These are phyloP conservation scores for Capromys pilorides DNA, from an alignment of 2,797 vertebrate species.

Conservation along the genomic window DNA sequence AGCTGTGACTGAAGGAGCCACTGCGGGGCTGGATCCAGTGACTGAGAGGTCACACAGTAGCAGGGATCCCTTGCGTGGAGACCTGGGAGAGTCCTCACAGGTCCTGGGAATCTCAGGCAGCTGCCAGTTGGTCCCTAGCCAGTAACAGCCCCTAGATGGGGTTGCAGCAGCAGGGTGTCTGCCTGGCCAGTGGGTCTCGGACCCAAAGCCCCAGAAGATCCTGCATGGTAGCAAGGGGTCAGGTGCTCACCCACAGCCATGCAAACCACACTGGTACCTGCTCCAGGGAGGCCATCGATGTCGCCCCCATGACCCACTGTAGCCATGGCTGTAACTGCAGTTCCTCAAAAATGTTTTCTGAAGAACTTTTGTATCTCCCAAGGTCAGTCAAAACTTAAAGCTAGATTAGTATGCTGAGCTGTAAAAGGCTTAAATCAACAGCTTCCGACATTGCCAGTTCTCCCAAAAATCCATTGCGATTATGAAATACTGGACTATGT, in stretches of 20 bases:
- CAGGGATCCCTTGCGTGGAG: neutral
- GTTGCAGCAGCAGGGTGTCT: neutral
- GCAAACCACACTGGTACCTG: neutral
- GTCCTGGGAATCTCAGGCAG: constrained; percentile 10
- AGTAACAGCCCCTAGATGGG: neutral
- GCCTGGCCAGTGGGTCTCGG: neutral
- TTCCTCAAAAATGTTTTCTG: neutral
- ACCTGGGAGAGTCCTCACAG: neutral
- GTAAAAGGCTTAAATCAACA: too few species aligned
- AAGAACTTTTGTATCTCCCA: too few species aligned
- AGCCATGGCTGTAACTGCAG: neutral
- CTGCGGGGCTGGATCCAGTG: neutral
- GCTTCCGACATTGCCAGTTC: too few species aligned
- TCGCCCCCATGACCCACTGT: neutral
- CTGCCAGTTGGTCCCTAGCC: neutral
- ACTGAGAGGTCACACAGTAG: neutral
- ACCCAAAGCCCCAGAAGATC: neutral
- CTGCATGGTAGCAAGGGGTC: neutral
- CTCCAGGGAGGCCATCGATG: neutral
- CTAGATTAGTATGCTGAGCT: too few species aligned
- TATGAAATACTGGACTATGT: too few species aligned
- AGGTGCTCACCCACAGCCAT: neutral
- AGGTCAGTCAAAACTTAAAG: too few species aligned
- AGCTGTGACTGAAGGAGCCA: rapidly evolving
- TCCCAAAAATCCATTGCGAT: too few species aligned